Evolutionary conservation across 2,888 invertebrate genomes (phyloP).

Genomic region (Xestia rhomboidea): DNA sequence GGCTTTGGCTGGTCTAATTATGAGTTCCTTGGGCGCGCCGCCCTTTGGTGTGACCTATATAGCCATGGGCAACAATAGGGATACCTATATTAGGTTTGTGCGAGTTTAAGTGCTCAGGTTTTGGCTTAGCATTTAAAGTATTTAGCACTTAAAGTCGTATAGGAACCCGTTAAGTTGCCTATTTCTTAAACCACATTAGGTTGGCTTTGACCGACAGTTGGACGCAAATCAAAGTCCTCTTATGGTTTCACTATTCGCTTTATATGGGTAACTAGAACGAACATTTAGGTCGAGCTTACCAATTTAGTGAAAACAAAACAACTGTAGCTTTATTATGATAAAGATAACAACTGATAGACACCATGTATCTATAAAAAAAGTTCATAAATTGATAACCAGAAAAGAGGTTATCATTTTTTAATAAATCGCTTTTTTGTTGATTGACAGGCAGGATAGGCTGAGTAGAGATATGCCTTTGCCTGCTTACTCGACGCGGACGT

Average conservation of each 20-base stretch:
- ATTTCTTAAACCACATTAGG: background rate
- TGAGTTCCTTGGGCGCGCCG: constrained; percentile 15
- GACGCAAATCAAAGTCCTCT: background rate
- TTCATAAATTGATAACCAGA: constrained; percentile 60
- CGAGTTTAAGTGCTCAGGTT: background rate
- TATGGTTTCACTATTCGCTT: constrained; percentile 7
- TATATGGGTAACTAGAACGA: constrained; percentile 22
- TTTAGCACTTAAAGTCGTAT: background rate
- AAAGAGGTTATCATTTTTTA: constrained; percentile 62
- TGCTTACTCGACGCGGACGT: constrained; percentile 12
- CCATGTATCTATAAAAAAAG: constrained; percentile 41
- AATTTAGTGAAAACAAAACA: constrained; percentile 50
- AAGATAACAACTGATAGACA: constrained; percentile 58
- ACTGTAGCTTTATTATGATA: constrained; percentile 35
- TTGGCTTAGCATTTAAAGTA: background rate
- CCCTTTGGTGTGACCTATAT: constrained; percentile 31
- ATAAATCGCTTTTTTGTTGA: constrained; percentile 46
- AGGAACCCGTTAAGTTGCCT: background rate
- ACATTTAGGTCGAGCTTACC: constrained; percentile 31
- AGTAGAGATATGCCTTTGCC: constrained; percentile 16
- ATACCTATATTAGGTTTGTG: background rate
- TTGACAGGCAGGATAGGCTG: constrained; percentile 13
- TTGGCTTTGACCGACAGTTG: background rate
- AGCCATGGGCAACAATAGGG: constrained; percentile 7
- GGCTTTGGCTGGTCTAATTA: constrained; percentile 43